Evolutionary conservation across 2,113 vertebrate species (phyloP).

Genomic region (Rhodinocichla rosea): DNA sequence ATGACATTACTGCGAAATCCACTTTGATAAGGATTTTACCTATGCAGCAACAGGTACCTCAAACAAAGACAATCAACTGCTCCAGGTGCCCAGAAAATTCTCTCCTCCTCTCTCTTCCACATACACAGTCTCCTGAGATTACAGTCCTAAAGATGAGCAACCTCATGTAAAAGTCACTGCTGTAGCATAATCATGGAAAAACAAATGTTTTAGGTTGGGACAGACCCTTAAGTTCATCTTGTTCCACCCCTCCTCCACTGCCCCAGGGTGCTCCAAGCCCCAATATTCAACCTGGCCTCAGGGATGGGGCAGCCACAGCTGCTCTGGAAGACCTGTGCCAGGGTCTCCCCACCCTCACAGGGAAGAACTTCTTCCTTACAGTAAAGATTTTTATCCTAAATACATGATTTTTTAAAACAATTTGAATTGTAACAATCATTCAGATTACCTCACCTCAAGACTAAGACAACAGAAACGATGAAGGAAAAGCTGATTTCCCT

Average conservation of each 20-base stretch:
- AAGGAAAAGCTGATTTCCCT: neutral
- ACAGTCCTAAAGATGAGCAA: neutral
- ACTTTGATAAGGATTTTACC: neutral
- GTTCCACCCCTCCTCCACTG: rapidly evolving
- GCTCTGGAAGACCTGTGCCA: neutral
- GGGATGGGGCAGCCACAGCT: neutral
- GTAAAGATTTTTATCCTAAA: neutral
- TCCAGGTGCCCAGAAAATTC: neutral
- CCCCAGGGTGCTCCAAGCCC: neutral
- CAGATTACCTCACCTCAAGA: neutral
- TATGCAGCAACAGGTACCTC: neutral
- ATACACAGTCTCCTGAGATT: neutral
- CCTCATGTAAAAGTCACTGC: neutral
- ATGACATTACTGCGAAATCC: neutral
- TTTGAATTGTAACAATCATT: neutral
- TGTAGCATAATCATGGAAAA: neutral
- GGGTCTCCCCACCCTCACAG: neutral
- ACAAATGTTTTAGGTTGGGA: neutral
- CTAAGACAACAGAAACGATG: neutral
- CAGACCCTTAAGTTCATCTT: neutral
- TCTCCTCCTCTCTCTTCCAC: neutral
- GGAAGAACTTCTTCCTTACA: neutral
- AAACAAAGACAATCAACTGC: neutral
- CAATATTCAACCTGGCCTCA: neutral
- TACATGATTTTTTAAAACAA: neutral